phyloP scores from a whole-genome alignment of 2,797 vertebrate genomes.

The Psittacula echo region DNA sequence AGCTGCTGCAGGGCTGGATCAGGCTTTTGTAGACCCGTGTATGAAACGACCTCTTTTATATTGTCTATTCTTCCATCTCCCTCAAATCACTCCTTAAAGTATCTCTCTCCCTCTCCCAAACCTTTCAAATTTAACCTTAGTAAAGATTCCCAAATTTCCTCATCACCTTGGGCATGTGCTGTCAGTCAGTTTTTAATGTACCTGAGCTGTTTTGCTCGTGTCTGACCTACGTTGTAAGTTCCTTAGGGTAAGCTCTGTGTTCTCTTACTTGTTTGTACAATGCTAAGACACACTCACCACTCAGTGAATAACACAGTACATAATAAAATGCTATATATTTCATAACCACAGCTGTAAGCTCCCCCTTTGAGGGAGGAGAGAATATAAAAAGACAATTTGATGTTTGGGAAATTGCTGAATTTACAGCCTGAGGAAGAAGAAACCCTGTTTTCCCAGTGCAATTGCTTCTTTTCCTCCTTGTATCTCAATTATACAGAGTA shows the following conservation, averaged over 20 bases:
- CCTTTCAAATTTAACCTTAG: neutral
- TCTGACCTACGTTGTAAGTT: neutral
- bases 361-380: neutral
- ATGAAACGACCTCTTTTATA: neutral
- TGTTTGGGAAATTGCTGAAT: neutral
- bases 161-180: neutral
- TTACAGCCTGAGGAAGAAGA: neutral
- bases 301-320: neutral
- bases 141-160: neutral
- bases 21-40: neutral
- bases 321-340: neutral
- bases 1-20: neutral
- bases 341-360: neutral
- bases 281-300: neutral
- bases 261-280: neutral
- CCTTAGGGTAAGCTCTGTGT: neutral
- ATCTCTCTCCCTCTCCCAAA: accelerated
- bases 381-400: neutral
- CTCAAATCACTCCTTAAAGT: neutral
- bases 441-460: neutral
- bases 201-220: neutral
- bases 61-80: neutral
- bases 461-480: neutral
- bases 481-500: neutral
- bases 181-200: neutral